phyloP scores from a whole-genome alignment of 2,797 vertebrate genomes.

The Alca torda region DNA sequence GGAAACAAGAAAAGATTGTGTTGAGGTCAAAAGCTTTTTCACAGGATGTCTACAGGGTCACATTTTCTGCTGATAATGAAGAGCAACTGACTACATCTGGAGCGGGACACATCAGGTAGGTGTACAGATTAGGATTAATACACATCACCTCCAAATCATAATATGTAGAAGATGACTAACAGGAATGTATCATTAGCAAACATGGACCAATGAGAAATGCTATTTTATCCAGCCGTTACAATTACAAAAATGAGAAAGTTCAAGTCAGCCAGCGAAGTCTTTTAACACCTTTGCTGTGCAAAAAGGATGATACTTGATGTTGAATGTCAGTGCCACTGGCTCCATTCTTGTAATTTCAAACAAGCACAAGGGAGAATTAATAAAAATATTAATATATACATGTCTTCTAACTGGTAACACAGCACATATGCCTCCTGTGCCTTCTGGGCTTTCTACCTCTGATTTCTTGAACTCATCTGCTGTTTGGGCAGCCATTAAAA shows the following conservation, averaged over 20 bases:
- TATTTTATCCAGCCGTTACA: not conserved
- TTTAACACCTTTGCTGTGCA: not conserved
- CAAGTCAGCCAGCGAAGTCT: not conserved
- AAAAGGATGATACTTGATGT: not conserved
- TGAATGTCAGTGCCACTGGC: not conserved
- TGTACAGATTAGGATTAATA: not conserved
- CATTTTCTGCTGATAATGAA: constrained; percentile 87
- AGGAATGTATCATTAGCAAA: not conserved
- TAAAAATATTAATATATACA: not conserved
- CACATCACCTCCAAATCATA: not conserved
- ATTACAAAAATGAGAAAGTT: not conserved
- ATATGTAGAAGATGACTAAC: not conserved
- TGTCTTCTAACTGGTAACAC: not conserved
- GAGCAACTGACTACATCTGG: constrained; percentile 88
- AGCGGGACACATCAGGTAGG: constrained; percentile 90
- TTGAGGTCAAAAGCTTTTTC: constrained; percentile 88
- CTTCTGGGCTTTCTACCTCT: not conserved
- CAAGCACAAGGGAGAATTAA: not conserved
- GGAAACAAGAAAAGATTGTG: constrained; percentile 87
- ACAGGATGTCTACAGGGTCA: constrained; percentile 88
- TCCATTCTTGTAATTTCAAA: not conserved
- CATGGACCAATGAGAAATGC: not conserved
- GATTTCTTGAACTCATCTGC: not conserved
- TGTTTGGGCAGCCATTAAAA: not conserved
- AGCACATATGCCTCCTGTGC: not conserved